Evolutionary conservation across 1,140 invertebrate species (phyloP), one percentile per base, ranked within the genome.

Genomic region (Diorhabda sublineata): DNA sequence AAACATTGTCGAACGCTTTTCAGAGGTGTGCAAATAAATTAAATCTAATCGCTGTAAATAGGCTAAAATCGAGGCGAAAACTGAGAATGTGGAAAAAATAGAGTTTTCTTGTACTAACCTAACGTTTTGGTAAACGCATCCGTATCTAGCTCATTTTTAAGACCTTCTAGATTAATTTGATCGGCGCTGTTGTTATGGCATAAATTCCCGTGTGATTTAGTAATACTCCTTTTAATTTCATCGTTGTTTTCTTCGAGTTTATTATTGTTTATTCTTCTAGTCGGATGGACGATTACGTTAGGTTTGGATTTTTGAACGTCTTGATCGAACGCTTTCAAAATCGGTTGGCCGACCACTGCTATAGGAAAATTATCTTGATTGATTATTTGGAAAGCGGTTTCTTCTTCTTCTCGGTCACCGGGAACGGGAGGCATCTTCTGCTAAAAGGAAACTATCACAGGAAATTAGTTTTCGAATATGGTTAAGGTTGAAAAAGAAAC

Each of bases 51-150:
- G 26, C 26, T 26, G 26, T 26, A 26, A 26, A 26, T 26, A 26
- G 26, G 26, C 0, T 26, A 26, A 26, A 26, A 26, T 26, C 26
- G 26, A 26, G 26, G 26, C 26, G 26, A 26, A 26, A 26, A 26
- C 26, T 26, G 26, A 26, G 26, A 26, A 26, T 26, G 26, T 26
- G 26, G 1, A 26, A 26, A 26, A 1, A 26, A 26, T 26, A 26
- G 26, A 26, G 26, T 26, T 26, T 26, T 26, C 26, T 26, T 44
- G 44, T 11, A 62, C 43, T 66, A 26, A 65, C 64, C 64, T 52
- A 74, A 66, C 5, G 85, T 85, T 69, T 87, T 84, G 42, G 86
- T 87, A 78, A 90, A 90, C 64, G 57, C 42, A 8, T 62, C 67
- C 73, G 70, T 73, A 74, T 73, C 74, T 74, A 74, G 71, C 71